Base-by-base conservation (phyloP, 2,797 vertebrate genomes). In the Pterois miles region DNA sequence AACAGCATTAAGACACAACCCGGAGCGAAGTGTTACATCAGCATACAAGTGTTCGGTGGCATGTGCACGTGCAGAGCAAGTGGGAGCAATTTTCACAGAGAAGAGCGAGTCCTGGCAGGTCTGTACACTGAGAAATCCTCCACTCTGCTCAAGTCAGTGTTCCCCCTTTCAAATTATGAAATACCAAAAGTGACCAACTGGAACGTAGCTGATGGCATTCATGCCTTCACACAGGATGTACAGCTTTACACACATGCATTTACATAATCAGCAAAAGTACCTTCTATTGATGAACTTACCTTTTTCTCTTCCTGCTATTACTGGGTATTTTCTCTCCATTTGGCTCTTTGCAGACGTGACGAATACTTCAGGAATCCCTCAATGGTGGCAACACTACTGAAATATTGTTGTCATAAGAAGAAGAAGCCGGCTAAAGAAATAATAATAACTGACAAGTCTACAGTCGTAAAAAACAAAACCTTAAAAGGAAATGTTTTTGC, bases 301-400 rank as follows among this genome's bases (percentile, higher is more conserved):
- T 38, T 86, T 95, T 82, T 96, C 95, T 87, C 82, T 88, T 72
- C 95, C 93, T 72, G 94, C 94, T 54, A 93, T 94, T 16, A 71
- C 38, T 0, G 94, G 88, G 25, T 92, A 83, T 73, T 94, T 96
- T 76, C 89, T 95, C 80, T 94, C 93, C 82, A 91, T 91, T 34
- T 93, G 89, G 2, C 34, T 90, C 80, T 91, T 89, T 57, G 83
- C 48, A 75, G 57, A 69, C 43, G 65, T 1, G 31, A 29, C 46
- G 3, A 27, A 65, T 68, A 2, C 36, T 68, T 34, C 50, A 70
- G 70, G 34, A 77, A 77, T 69, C 27, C 65, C 36, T 71, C 36
- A 72, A 1, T 60, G 4, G 13, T 16, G 2, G 31, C 23, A 60
- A 18, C 9, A 18, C 72, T 82, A 34, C n/a, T 46, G 8, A 81